phyloP scores from a whole-genome alignment of 2,888 invertebrate species.

The Drosophila ezoana region DNA sequence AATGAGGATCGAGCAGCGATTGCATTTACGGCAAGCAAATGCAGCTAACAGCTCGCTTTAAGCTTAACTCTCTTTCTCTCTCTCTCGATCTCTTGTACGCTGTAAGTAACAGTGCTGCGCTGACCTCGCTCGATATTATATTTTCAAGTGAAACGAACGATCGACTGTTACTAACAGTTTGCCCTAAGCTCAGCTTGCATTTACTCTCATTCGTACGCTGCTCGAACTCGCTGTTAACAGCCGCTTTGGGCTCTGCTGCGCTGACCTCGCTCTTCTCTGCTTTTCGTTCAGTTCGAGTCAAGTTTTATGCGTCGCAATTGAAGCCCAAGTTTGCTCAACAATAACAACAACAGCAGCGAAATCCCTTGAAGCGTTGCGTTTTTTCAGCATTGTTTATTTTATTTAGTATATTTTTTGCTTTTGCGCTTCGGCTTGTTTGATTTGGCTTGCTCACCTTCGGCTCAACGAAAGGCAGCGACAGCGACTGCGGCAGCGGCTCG shows the following conservation, averaged over 20 bases:
- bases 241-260: conserved; percentile 17
- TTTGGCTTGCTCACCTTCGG: conserved; percentile 72
- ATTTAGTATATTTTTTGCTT: conserved; percentile 26
- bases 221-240: conserved; percentile 13
- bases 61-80: not conserved
- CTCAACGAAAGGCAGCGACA: conserved; percentile 57
- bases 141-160: conserved; percentile 1
- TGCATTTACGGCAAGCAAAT: not conserved
- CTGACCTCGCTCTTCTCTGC: conserved; percentile 51
- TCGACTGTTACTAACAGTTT: conserved; percentile 17
- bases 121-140: conserved; percentile 3
- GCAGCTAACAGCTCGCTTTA: conserved; percentile 18
- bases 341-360: conserved; percentile 44
- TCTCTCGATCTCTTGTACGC: not conserved
- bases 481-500: conserved; percentile 46
- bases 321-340: conserved; percentile 61
- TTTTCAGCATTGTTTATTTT: conserved; percentile 37
- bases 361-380: conserved; percentile 74
- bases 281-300: conserved; percentile 45
- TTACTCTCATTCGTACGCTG: conserved; percentile 1
- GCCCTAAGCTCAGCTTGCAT: conserved; percentile 35
- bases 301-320: conserved; percentile 64
- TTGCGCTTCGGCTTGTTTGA: conserved; percentile 71
- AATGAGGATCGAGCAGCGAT: not conserved
- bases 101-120: conserved; percentile 2